A percentile compares a stretch with the other conserved stretches of the same genome.
Evolutionary conservation across 1,140 invertebrate species (phyloP).

Genomic region (Drosophila pallidifrons): DNA sequence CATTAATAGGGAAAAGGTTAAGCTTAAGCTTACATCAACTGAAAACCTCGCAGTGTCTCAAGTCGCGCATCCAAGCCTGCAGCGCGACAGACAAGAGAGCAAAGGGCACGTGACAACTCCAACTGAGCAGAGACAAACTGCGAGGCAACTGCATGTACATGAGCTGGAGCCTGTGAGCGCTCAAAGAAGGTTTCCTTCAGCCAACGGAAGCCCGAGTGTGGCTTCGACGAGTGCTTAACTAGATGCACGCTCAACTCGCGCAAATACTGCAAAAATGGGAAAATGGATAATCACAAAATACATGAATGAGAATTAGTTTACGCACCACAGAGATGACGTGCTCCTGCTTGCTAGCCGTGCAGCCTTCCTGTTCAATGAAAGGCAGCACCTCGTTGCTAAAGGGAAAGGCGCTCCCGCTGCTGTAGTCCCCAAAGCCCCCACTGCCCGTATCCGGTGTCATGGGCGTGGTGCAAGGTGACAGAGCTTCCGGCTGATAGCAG

Average conservation of each 20-base stretch:
- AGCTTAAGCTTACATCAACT: conserved; percentile 88
- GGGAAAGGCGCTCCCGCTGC: conserved; percentile 79
- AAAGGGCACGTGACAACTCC: conserved; percentile 91
- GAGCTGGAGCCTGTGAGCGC: conserved; percentile 88
- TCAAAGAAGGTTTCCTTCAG: conserved; percentile 84
- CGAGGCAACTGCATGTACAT: conserved; percentile 92
- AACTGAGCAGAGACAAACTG: conserved; percentile 92
- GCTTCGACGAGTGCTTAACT: conserved; percentile 88
- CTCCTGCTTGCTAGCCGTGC: conserved; percentile 94
- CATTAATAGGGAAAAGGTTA: neutral
- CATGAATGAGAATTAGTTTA: neutral
- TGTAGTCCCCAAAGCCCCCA: conserved; percentile 85
- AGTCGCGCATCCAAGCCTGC: conserved; percentile 88
- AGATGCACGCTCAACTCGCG: conserved; percentile 93
- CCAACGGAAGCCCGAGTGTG: conserved; percentile 84
- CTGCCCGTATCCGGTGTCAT: conserved; percentile 89
- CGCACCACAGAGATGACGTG: conserved; percentile 93
- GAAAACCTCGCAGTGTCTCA: conserved; percentile 91
- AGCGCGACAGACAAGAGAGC: conserved; percentile 90
- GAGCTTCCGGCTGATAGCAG: conserved; percentile 93
- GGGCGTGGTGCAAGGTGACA: conserved; percentile 93
- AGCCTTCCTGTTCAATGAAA: conserved; percentile 93
- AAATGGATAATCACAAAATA: neutral
- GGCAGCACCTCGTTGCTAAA: conserved; percentile 87
- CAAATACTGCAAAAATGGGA: conserved; percentile 87